Evolutionary conservation across 2,797 vertebrate species (phyloP), one percentile per base, ranked within the genome.

Genomic region (Squalus acanthias): DNA sequence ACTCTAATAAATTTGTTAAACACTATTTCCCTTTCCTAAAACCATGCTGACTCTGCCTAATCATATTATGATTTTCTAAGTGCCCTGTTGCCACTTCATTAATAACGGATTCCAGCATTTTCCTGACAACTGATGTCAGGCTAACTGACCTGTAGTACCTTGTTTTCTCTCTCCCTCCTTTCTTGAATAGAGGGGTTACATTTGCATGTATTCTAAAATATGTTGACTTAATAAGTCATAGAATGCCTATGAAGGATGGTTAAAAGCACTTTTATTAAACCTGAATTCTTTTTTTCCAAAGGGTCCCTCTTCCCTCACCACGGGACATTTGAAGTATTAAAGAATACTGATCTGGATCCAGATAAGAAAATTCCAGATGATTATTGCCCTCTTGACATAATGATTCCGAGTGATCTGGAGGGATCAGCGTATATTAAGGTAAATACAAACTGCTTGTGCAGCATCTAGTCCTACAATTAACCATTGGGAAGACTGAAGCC

Each of bases 381-480:
- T 97, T 99, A 99, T 97, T 99, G 99, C 96, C 99, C 99, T 6
- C 98, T 99, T 3, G 98, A 99, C 85, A 99, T 99, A 96, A 99
- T 99, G 97, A 99, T 99, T 97, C 99, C 99, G 96, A 99, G 99
- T 97, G 99, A 99, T 97, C 97, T 99, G 97, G 99, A 99, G 96
- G 99, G 99, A 63, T 99, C 99, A 9, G 99, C 99, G 0, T 99
- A 99, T 95, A 99, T 99, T 96, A 99, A 99, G 98, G 99, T 99
- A 96, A 97, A 96, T 50, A 39, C 95, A 94, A 91, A 95, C 63
- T 63, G 74, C 12, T n/a, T 7, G 46, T 65, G 20, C 53, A 33
- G 10, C 8, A n/a, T 63, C 53, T 91, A 63, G 53, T 63, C 12
- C 57, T 91, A 24, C 15, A 20, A 50, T 85, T 85, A 85, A 85